Evolutionary conservation across 1,140 invertebrate species (phyloP).

Genomic region (Anastrepha obliqua): DNA sequence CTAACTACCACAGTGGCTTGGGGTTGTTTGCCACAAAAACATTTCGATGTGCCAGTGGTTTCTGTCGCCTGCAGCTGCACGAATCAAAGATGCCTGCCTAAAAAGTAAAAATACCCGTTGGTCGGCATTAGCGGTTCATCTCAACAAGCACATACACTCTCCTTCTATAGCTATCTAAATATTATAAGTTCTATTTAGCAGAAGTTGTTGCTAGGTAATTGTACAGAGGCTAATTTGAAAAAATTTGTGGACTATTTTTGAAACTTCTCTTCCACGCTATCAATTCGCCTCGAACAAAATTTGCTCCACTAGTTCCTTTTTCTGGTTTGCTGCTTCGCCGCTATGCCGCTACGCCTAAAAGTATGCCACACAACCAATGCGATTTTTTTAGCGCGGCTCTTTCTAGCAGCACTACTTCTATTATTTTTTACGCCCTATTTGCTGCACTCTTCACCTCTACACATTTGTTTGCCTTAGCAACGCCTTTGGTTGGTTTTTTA

Average conservation of each 20-base stretch:
- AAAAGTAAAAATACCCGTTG: not conserved
- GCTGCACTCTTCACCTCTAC: not conserved
- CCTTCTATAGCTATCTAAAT: not conserved
- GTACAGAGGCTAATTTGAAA: not conserved
- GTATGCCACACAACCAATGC: not conserved
- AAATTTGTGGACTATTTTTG: not conserved
- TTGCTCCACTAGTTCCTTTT: not conserved
- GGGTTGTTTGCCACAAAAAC: not conserved
- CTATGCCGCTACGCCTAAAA: not conserved
- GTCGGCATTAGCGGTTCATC: not conserved
- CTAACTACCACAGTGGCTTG: not conserved
- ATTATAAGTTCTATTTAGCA: not conserved
- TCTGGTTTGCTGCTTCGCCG: not conserved
- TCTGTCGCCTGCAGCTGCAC: not conserved
- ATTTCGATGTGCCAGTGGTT: not conserved
- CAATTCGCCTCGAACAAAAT: not conserved
- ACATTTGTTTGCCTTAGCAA: not conserved
- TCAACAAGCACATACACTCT: not conserved
- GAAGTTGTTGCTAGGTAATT: not conserved
- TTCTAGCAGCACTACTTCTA: not conserved
- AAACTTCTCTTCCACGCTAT: not conserved
- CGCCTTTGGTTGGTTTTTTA: constrained; percentile 31
- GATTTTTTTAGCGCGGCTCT: not conserved
- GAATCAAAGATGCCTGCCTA: not conserved
- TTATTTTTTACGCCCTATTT: not conserved